Percentiles rank a stretch among this genome's conserved stretches.
These are phyloP conservation scores for Myrmecophaga tridactyla DNA, from an alignment of 2,113 vertebrate genomes.

Conservation along the genomic window DNA sequence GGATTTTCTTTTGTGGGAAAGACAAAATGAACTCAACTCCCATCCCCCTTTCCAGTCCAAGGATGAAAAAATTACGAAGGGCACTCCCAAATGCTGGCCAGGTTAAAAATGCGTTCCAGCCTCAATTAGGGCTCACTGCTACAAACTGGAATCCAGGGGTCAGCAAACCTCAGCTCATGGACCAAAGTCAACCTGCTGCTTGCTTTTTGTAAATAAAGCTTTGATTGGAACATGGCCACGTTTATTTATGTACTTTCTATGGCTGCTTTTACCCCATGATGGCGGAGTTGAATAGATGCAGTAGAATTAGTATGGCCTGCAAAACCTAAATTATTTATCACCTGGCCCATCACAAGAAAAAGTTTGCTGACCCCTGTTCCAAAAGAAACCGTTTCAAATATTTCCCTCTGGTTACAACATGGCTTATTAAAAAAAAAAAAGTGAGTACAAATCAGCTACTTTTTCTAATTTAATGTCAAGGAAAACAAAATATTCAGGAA, in stretches of 20 bases:
- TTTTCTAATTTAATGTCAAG: neutral
- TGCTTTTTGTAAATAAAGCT: neutral
- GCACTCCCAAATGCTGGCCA: neutral
- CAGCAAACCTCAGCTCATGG: neutral
- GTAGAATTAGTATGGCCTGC: neutral
- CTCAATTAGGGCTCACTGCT: neutral
- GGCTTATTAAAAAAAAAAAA: neutral
- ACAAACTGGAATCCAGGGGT: neutral
- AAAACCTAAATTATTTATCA: constrained; percentile 31
- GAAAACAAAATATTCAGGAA: constrained; percentile 2
- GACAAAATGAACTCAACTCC: neutral
- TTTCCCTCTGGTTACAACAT: neutral
- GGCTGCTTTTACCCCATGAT: neutral
- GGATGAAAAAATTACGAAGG: neutral
- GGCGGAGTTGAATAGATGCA: neutral
- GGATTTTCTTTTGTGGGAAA: neutral
- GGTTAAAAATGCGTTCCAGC: neutral
- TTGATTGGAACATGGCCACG: neutral
- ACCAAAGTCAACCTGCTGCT: neutral
- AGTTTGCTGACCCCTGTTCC: neutral
- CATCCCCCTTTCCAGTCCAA: neutral
- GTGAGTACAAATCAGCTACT: neutral
- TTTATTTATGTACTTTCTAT: neutral
- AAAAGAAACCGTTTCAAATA: neutral
- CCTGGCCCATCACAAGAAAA: neutral